Percentiles rank a stretch among this genome's conserved stretches.
These are phyloP conservation scores for Phylloscopus trochiloides DNA, from an alignment of 2,113 vertebrate species.

Conservation along the genomic window DNA sequence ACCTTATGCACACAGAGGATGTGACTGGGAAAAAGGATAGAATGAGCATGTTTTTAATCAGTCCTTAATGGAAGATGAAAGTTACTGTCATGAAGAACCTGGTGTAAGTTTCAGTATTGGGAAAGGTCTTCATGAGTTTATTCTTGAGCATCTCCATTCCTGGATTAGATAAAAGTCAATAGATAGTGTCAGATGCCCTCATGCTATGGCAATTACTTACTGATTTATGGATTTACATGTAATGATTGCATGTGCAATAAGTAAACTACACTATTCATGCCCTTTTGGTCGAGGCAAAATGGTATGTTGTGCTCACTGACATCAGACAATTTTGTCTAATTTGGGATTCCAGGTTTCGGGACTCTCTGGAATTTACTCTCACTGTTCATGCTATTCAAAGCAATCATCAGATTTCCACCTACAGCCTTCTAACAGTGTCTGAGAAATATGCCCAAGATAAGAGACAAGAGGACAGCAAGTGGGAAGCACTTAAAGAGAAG, in stretches of 20 bases:
- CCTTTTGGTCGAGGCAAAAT: not conserved
- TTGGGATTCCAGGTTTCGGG: constrained; percentile 76
- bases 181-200: not conserved
- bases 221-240: not conserved
- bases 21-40: not conserved
- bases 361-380: constrained; percentile 72
- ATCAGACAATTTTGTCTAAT: not conserved
- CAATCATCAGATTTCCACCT: constrained; percentile 81
- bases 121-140: not conserved
- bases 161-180: not conserved
- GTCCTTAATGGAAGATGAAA: not conserved
- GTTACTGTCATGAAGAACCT: not conserved
- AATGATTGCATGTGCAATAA: not conserved
- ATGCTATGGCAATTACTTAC: not conserved
- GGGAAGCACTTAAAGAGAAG: not conserved
- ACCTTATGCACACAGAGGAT: not conserved
- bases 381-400: constrained; percentile 81
- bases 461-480: not conserved
- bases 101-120: not conserved
- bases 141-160: not conserved
- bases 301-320: not conserved
- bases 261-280: not conserved
- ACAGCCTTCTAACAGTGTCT: constrained; percentile 69
- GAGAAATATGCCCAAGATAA: constrained; percentile 26
- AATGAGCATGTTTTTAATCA: not conserved